These are phyloP conservation scores for Anthopleura xanthogrammica DNA, from an alignment of 92 coral and sea anemone species.

Conservation along the genomic window DNA sequence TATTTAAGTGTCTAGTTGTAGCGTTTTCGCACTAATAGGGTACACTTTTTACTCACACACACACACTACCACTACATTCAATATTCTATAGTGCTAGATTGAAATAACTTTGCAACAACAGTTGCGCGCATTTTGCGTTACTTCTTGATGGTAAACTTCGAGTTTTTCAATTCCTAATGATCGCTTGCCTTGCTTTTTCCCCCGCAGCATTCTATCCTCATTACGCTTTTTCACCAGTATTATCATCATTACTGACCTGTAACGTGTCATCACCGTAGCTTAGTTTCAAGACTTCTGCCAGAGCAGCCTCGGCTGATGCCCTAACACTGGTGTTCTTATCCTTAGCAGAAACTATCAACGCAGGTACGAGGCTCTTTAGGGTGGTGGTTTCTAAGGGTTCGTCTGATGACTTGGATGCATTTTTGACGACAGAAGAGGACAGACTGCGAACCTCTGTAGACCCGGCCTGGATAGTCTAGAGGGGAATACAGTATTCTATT, in stretches of 20 bases:
- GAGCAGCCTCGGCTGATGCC: conserved; percentile 77
- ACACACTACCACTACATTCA: too few relatives aligned
- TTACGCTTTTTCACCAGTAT: too few relatives aligned
- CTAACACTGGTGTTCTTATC: conserved; percentile 83
- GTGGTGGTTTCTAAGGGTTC: conserved; percentile 63
- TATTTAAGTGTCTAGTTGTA: too few relatives aligned
- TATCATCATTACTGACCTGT: conserved; percentile 51
- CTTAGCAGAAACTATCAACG: conserved; percentile 61
- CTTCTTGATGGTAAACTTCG: too few relatives aligned
- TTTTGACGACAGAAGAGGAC: conserved; percentile 71
- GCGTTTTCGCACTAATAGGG: too few relatives aligned
- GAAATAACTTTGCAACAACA: too few relatives aligned
- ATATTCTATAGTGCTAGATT: too few relatives aligned
- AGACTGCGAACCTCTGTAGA: conserved; percentile 71
- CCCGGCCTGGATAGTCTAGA: conserved; percentile 78
- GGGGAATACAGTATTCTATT: background rate
- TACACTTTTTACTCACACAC: too few relatives aligned
- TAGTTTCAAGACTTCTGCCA: conserved; percentile 68
- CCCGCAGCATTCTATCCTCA: too few relatives aligned
- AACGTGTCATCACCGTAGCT: conserved; percentile 65
- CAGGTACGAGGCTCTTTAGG: conserved; percentile 66
- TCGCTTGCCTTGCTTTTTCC: too few relatives aligned
- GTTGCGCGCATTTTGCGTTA: too few relatives aligned
- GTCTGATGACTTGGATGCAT: conserved; percentile 59
- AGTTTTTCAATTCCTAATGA: too few relatives aligned